Base-by-base conservation (phyloP, 2,113 vertebrate genomes). In the Cyanistes caeruleus region DNA sequence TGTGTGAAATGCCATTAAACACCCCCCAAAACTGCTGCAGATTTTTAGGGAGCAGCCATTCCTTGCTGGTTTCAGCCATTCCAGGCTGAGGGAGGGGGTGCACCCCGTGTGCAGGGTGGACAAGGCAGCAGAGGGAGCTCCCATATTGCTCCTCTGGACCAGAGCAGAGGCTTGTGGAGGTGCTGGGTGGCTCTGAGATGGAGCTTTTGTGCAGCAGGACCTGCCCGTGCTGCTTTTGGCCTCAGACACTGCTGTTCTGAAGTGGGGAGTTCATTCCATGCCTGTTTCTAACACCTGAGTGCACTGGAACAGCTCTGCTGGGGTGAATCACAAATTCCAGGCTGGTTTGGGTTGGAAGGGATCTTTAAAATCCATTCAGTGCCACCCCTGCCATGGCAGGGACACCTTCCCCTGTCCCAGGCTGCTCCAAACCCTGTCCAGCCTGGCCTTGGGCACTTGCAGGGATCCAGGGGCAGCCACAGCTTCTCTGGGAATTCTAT, bases 71-170 rank as follows among this genome's bases (percentile, higher is more conserved):
- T 43, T n/a, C 8, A 60, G 67, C 43, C 37, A 18, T 11, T n/a
- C 51, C 55, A 79, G 31, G 43, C 39, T 19, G 33, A 6, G 67
- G 64, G 25, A 37, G 3, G 23, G 72, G 56, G 13, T 52, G 48
- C 63, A 23, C 49, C 39, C n/a, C 43, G 0, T 11, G 20, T 23
- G 39, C n/a, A 41, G 56, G 77, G 43, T 2, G 5, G 65, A 21
- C 6, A 48, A 35, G 39, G 77, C 95, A 94, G 84, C 64, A 97
- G 85, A 44, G 82, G 91, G 82, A 77, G 95, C 72, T 95, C 87
- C 73, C 59, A 18, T 3, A 20, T 28, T 68, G 81, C 33, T 96
- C 46, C 79, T 75, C 79, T 2, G 8, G 22, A 17, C 2, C 8
- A 10, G 49, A 44, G 49, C 1, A 3, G 74, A 46, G 21, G 33